Percentiles rank a stretch among this genome's conserved stretches.
These are phyloP conservation scores for Caenorhabditis tropicalis DNA, from an alignment of 1,140 invertebrate species.

Conservation along the genomic window DNA sequence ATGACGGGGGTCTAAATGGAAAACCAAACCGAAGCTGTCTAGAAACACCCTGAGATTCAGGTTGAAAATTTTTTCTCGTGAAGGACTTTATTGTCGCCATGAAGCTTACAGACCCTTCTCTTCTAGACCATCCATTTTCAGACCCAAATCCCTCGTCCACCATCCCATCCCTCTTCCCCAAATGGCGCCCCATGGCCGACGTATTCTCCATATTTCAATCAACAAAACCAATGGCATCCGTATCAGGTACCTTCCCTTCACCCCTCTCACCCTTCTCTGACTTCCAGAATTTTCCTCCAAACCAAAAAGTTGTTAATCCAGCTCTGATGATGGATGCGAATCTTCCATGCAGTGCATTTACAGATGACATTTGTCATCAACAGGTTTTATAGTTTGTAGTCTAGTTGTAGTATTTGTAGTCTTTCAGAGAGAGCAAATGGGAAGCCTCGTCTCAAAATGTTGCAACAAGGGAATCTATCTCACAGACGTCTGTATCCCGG, in stretches of 20 bases:
- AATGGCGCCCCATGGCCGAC: constrained; percentile 34
- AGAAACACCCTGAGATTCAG: no score
- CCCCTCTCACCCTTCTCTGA: background rate
- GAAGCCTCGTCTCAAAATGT: constrained; percentile 56
- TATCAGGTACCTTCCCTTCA: background rate
- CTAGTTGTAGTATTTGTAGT: background rate
- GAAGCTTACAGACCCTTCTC: no score
- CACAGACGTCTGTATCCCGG: constrained; percentile 68
- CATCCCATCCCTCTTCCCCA: background rate
- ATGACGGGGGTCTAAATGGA: no score
- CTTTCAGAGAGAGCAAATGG: constrained; percentile 35
- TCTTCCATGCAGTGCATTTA: constrained; percentile 65
- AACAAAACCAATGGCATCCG: background rate
- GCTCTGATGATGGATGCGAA: constrained; percentile 38
- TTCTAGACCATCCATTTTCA: background rate
- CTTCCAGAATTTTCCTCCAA: background rate
- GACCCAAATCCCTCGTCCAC: constrained; percentile 49
- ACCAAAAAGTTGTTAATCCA: background rate
- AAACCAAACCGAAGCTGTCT: no score
- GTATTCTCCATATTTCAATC: background rate
- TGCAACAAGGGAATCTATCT: constrained; percentile 65
- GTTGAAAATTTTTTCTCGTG: no score
- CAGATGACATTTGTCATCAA: constrained; percentile 71
- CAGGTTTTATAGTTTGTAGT: constrained; percentile 55
- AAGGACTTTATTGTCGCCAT: no score